Base-by-base conservation (phyloP, 2,888 invertebrate genomes). In the Tolmerus cingulatus region DNA sequence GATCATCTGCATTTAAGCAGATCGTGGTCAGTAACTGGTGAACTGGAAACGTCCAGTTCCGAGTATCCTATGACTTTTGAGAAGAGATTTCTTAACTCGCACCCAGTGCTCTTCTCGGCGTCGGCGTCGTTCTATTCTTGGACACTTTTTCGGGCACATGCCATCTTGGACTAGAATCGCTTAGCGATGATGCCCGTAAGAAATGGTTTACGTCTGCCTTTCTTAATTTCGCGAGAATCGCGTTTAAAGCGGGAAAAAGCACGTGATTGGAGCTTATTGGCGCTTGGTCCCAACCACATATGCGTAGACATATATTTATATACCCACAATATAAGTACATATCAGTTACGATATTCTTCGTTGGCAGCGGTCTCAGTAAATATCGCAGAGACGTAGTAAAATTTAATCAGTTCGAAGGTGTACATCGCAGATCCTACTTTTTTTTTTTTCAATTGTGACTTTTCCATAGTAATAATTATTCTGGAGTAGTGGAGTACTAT, bases 181-280 rank as follows among this genome's bases (percentile, higher is more conserved):
- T 76, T 34, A n/a, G 16, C 76, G n/a, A 34, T 37, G 76, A 76
- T 19, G 27, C 76, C n/a, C n/a, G n/a, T n/a, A 76, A 30, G 5
- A 76, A 34, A 76, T 16, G 5, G 8, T 5, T 37, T 34, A 76
- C 34, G 76, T 76, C 74, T 76, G 37, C 5, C 76, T 66, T 66
- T 66, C 66, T 66, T 23, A 27, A 66, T 66, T 66, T 66, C 66
- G n/a, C 34, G 34, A 30, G 76, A 76, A 76, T 76, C 27, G 76
- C 30, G 3, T 30, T 74, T 57, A 23, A n/a, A 74, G 30, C 34
- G 30, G 30, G 76, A 76, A 76, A 76, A 23, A 76, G 76, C 76
- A 76, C 76, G 76, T 76, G 76, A 76, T 76, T 76, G n/a, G 34
- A 76, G n/a, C 76, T 76, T 37, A 76, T 37, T 76, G 76, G 76